Percentiles rank a stretch among this genome's conserved stretches.
phyloP scores from a whole-genome alignment of 2,113 vertebrate genomes.

The Cygnus buccinator region DNA sequence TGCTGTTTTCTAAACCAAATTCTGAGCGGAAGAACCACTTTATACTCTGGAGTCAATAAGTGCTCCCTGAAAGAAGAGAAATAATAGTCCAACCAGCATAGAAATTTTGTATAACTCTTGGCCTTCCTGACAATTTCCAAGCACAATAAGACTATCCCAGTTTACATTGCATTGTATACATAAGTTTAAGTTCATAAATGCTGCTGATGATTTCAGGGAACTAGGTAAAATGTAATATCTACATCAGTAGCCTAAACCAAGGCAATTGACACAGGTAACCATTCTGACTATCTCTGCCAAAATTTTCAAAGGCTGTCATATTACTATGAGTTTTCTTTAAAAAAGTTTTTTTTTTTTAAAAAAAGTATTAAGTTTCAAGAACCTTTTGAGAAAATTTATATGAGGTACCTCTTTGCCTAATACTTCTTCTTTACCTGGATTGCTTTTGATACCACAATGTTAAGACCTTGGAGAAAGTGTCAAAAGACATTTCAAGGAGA shows the following conservation, averaged over 20 bases:
- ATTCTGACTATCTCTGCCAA: not conserved
- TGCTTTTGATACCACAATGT: not conserved
- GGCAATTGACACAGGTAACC: not conserved
- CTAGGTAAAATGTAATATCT: not conserved
- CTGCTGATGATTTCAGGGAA: not conserved
- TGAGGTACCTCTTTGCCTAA: not conserved
- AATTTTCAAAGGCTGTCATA: not conserved
- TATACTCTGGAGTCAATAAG: not conserved
- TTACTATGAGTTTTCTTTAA: not conserved
- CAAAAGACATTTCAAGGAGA: not conserved
- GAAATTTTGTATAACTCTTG: not conserved
- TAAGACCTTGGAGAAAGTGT: not conserved
- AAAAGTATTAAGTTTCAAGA: not conserved
- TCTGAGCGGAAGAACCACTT: not conserved
- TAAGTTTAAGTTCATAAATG: not conserved
- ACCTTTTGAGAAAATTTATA: not conserved
- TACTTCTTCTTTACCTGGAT: not conserved
- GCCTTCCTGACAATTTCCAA: not conserved
- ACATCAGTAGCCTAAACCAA: not conserved
- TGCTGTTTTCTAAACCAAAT: not conserved
- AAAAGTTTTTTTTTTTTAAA: no score
- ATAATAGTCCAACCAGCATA: not conserved
- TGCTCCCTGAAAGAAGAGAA: not conserved
- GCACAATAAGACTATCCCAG: not conserved
- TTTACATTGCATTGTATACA: not conserved